Evolutionary conservation across 2,797 vertebrate genomes (phyloP), one percentile per base, ranked within the genome.

Genomic region (Echiichthys vipera): DNA sequence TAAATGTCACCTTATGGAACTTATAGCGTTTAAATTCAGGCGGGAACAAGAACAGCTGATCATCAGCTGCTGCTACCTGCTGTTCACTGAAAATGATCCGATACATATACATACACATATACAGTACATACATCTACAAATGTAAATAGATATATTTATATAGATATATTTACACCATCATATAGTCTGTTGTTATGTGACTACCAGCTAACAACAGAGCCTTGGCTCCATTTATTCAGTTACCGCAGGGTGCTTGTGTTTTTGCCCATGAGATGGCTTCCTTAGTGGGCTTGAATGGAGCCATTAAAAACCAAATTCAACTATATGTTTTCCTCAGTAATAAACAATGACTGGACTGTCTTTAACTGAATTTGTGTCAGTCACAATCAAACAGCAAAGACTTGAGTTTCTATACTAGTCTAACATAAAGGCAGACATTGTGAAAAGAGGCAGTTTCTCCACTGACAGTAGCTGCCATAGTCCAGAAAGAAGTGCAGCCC

Each of bases 281-380:
- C 46, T 72, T 66, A 73, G 75, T 78, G 70, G 62, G 78, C 53
- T 61, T 74, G n/a, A 78, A 70, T 66, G 45, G 20, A 78, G 45
- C 30, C 56, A 56, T 45, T 57, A 55, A 34, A 69, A 54, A 77
- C 4, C 50, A 40, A 45, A 57, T 68, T 39, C 30, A 53, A 11
- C 25, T 40, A 6, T 36, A 22, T 55, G 22, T 69, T 50, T 37
- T 45, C 36, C 15, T 32, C 17, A 9, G 25, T 50, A 61, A 76
- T 58, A 53, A 76, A 78, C 55, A 50, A 65, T 61, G 40, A 69
- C 49, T 67, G 12, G 32, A 61, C 61, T 32, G 50, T 53, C 27
- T 77, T 5, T 34, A 42, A 27, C 9, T 69, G 45, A 46, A 57
- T 71, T 55, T 68, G 37, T 64, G 47, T 71, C 43, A 57, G 3